Percentiles rank a stretch among this genome's conserved stretches.
Evolutionary conservation across 2,797 vertebrate genomes (phyloP).

Genomic region (Phalloptychus januarius): DNA sequence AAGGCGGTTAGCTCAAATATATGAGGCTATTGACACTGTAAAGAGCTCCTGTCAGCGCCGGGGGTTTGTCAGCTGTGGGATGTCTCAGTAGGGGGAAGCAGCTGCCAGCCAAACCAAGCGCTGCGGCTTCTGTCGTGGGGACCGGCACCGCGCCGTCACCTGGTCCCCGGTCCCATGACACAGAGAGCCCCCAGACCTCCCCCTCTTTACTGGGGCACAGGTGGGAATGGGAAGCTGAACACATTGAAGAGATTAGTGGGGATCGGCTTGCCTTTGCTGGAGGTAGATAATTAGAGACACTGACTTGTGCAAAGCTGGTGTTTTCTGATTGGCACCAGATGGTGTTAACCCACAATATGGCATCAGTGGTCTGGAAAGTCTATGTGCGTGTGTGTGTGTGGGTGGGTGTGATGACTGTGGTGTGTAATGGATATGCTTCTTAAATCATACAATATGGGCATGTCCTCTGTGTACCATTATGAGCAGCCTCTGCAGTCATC

Average conservation of each 20-base stretch:
- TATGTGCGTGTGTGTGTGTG: slow-evolving; percentile 23
- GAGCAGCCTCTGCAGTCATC: slow-evolving; percentile 64
- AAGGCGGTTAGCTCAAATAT: slow-evolving; percentile 87
- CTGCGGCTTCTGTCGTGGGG: slow-evolving; percentile 73
- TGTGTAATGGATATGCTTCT: slow-evolving; percentile 76
- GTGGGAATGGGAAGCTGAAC: slow-evolving; percentile 84
- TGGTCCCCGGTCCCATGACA: slow-evolving; percentile 78
- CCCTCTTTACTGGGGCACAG: slow-evolving; percentile 76
- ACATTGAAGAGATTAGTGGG: slow-evolving; percentile 85
- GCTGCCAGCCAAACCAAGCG: slow-evolving; percentile 79
- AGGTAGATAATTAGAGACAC: slow-evolving; percentile 83
- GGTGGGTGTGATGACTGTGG: slow-evolving; percentile 44
- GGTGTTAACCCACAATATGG: slow-evolving; percentile 75
- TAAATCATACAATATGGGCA: slow-evolving; percentile 79
- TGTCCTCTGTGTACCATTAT: slow-evolving; percentile 73
- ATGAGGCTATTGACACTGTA: slow-evolving; percentile 86
- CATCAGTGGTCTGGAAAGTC: slow-evolving; percentile 58
- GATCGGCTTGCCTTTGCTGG: slow-evolving; percentile 73
- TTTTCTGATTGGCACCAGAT: slow-evolving; percentile 85
- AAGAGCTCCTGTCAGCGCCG: slow-evolving; percentile 80
- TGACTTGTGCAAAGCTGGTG: slow-evolving; percentile 84
- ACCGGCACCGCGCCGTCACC: slow-evolving; percentile 67
- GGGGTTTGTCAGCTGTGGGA: slow-evolving; percentile 84
- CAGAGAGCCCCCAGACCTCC: slow-evolving; percentile 61
- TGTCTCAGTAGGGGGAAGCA: slow-evolving; percentile 83